Evolutionary conservation across 1,140 invertebrate genomes (phyloP).

Genomic region (Zeugodacus cucurbitae): DNA sequence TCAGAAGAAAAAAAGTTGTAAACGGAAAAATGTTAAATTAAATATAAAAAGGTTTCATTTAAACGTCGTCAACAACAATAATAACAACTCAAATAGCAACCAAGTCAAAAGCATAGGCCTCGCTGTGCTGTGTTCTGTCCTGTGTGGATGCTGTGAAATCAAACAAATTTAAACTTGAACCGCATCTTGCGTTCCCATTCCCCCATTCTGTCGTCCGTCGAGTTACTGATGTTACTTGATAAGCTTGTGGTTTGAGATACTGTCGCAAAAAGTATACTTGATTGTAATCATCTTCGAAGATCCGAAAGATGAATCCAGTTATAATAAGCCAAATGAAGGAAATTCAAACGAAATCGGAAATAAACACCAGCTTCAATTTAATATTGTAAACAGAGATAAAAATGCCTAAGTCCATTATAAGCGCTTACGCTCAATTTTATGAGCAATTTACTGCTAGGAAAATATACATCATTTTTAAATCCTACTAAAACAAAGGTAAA

Average conservation of each 20-base stretch:
- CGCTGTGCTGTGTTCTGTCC: no score
- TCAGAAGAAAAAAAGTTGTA: background rate
- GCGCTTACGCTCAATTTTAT: no score
- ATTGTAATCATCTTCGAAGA: background rate
- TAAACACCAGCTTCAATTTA: no score
- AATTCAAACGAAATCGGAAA: no score
- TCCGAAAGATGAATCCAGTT: no score
- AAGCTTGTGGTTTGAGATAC: no score
- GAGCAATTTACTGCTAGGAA: no score
- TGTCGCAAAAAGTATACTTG: background rate
- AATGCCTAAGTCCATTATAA: no score
- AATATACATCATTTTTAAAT: no score
- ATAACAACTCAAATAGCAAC: background rate
- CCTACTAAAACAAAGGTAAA: no score
- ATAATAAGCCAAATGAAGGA: no score
- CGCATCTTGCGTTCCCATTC: background rate
- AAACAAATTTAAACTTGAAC: background rate
- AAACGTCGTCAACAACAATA: conserved; percentile 11
- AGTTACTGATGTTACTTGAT: background rate
- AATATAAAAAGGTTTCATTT: conserved; percentile 32
- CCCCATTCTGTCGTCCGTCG: background rate
- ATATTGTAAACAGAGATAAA: no score
- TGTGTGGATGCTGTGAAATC: background rate
- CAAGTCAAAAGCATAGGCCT: background rate
- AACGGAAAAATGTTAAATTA: conserved; percentile 20